These are phyloP conservation scores for Corydoras maculifer DNA, from an alignment of 2,113 vertebrate genomes.

Conservation along the genomic window DNA sequence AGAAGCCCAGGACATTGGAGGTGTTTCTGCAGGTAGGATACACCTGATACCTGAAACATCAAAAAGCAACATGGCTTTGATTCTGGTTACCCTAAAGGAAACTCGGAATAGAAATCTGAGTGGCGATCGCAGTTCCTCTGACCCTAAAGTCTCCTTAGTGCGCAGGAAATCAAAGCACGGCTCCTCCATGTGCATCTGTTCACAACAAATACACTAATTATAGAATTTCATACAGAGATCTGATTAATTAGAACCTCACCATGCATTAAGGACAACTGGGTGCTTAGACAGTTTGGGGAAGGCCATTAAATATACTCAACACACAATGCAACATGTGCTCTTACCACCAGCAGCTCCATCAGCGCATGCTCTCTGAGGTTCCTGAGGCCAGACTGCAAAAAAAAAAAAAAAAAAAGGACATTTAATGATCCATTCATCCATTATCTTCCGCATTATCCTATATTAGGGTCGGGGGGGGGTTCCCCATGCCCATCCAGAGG, in stretches of 20 bases:
- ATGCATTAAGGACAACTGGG: too few relatives aligned
- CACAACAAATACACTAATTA: too few relatives aligned
- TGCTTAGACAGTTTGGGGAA: too few relatives aligned
- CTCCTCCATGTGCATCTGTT: constrained; percentile 98
- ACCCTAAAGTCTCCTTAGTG: constrained; percentile 96
- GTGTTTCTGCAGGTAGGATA: constrained; percentile 93
- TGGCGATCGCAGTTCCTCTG: constrained; percentile 44
- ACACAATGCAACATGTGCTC: constrained; percentile 47
- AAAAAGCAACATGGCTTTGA: constrained; percentile 6
- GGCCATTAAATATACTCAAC: not conserved
- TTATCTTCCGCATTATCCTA: too few relatives aligned
- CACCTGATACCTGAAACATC: constrained; percentile 79
- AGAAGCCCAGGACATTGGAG: constrained; percentile 91
- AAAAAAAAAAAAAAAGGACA: not conserved
- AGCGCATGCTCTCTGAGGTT: constrained; percentile 82
- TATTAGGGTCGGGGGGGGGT: too few relatives aligned
- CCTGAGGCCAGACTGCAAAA: constrained; percentile 82
- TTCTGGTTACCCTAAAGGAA: not conserved
- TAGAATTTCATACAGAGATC: too few relatives aligned
- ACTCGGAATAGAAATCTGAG: not conserved
- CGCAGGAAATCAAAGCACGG: constrained; percentile 95
- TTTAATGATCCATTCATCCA: too few relatives aligned
- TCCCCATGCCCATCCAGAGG: too few relatives aligned
- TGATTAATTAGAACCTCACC: too few relatives aligned
- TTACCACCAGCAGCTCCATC: constrained; percentile 96